Evolutionary conservation across 1,140 invertebrate genomes (phyloP), one percentile per base, ranked within the genome.

Genomic region (Conus ventricosus): DNA sequence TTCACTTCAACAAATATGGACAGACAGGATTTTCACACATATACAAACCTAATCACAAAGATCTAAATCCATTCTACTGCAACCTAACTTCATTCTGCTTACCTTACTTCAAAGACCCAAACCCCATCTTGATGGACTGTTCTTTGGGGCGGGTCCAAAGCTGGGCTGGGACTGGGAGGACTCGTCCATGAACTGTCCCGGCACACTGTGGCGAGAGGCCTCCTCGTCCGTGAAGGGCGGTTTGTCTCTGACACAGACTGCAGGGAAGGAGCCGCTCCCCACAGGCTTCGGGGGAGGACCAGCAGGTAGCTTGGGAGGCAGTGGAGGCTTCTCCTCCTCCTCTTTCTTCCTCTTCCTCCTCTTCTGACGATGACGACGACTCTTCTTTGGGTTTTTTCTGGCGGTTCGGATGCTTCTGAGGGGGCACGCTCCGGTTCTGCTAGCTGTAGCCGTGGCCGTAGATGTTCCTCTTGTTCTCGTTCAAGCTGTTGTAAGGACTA

Each of bases 401-500:
- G 82, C 51, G 27, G 15, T 51, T 87, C 85, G 11, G 85, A 87
- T 11, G 75, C 75, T 27, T 87, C 85, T 25, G 85, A 87, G 76
- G 87, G 88, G 27, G 89, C 89, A 78, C 89, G 89, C 84, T 91
- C 87, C 39, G 87, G 55, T 90, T 92, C 87, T 75, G 91, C 51
- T 7, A 95, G 89, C 67, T 94, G 91, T 76, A 95, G 90, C 71
- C 94, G 97, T 6, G 98, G 98, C 94, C 97, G 97, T 94, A 98
- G 98, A 93, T 97, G 96, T 93, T 97, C 97, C 93, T 98, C 98
- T 57, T 97, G 96, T 93, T 97, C 97, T 90, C 96, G 90, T 90
- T 95, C 94, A 90, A 95, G 94, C 94, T 95, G 87, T 20, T 89
- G 90, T 53, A 53, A 39, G 39, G 39, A 39, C 39, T 39, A 39